phyloP scores from a whole-genome alignment of 2,113 vertebrate species.

The Chinchilla lanigera region DNA sequence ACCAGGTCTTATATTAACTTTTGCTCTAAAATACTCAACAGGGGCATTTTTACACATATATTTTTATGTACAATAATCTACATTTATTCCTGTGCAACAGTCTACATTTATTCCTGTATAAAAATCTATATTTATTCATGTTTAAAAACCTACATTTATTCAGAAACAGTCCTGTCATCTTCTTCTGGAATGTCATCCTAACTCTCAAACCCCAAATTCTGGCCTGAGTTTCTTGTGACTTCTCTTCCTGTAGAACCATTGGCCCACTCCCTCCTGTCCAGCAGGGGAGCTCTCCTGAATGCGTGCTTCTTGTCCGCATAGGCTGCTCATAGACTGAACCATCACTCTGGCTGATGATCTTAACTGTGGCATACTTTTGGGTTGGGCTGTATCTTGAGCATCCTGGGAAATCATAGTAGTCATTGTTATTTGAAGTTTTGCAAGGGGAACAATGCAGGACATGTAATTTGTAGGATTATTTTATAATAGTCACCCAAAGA shows the following conservation, averaged over 20 bases:
- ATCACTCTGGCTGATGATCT: neutral
- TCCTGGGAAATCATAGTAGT: neutral
- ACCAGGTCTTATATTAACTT: neutral
- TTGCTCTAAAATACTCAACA: neutral
- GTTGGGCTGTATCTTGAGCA: neutral
- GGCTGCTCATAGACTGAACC: neutral
- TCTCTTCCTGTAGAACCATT: neutral
- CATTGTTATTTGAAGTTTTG: too few relatives aligned
- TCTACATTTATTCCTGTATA: neutral
- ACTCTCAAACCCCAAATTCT: neutral
- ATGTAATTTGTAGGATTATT: too few relatives aligned
- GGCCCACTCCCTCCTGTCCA: neutral
- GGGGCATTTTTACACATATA: neutral
- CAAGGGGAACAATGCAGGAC: too few relatives aligned
- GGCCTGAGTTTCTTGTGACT: neutral
- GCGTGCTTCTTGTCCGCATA: rapidly evolving
- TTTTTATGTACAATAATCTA: neutral
- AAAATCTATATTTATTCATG: too few relatives aligned
- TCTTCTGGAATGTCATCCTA: neutral
- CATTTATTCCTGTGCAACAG: neutral
- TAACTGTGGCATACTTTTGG: neutral
- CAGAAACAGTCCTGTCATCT: neutral
- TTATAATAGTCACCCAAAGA: too few relatives aligned
- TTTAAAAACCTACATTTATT: neutral
- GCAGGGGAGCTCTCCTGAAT: neutral